phyloP scores from a whole-genome alignment of 2,797 vertebrate species.

The Lutjanus argentimaculatus region DNA sequence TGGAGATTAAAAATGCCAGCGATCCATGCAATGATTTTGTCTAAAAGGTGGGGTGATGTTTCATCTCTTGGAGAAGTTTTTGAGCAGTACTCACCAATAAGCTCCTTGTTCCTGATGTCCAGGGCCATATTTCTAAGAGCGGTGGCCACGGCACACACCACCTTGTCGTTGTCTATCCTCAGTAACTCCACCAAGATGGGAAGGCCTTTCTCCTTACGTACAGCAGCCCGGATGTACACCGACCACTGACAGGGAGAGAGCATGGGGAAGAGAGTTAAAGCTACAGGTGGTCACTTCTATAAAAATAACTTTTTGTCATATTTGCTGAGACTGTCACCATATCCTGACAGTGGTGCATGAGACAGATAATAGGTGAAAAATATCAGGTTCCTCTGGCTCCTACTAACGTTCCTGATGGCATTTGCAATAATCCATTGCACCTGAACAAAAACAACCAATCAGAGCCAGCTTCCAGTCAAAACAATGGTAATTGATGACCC shows the following conservation, averaged over 20 bases:
- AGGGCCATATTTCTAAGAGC: conserved; percentile 98
- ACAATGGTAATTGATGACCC: too few species aligned
- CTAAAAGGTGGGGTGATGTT: background rate
- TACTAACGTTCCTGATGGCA: too few species aligned
- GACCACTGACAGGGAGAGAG: conserved; percentile 88
- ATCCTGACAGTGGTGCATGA: too few species aligned
- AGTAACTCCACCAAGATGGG: conserved; percentile 97
- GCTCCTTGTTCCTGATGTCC: conserved; percentile 98
- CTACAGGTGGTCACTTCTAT: too few species aligned
- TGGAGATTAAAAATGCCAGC: conserved; percentile 16
- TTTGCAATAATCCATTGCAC: too few species aligned
- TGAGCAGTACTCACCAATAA: conserved; percentile 92
- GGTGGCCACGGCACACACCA: conserved; percentile 98
- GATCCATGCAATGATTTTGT: background rate
- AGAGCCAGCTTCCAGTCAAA: too few species aligned
- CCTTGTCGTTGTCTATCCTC: conserved; percentile 98
- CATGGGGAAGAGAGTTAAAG: background rate
- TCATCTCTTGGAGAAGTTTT: background rate
- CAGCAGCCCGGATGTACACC: conserved; percentile 96
- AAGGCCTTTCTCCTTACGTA: conserved; percentile 89
- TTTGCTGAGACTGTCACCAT: too few species aligned
- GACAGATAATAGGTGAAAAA: too few species aligned
- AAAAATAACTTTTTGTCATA: too few species aligned
- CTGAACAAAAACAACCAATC: too few species aligned
- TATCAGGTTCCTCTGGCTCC: too few species aligned